Evolutionary conservation across 2,797 vertebrate species (phyloP).

Genomic region (Gallinago stenura): DNA sequence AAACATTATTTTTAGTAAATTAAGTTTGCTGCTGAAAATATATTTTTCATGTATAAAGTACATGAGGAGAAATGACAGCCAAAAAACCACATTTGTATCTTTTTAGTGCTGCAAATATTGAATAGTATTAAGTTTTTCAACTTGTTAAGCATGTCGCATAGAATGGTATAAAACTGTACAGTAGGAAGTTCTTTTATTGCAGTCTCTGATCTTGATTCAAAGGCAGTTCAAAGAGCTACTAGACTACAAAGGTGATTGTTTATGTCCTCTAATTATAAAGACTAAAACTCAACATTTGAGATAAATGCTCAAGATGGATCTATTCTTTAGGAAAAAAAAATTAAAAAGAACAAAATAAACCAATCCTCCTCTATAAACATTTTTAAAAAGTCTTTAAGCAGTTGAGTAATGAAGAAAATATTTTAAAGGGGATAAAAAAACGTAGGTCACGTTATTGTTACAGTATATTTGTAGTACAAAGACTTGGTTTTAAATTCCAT

Average conservation of each 20-base stretch:
- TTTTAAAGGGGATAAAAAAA: neutral
- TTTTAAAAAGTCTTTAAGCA: neutral
- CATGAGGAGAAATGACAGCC: neutral
- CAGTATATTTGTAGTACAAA: neutral
- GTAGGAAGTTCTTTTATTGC: neutral
- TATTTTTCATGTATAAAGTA: neutral
- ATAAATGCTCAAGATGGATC: neutral
- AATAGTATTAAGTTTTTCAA: conserved; percentile 5
- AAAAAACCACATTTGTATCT: neutral
- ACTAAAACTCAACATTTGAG: neutral
- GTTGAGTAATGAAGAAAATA: neutral
- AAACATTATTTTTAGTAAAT: neutral
- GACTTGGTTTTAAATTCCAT: neutral
- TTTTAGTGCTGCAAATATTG: neutral
- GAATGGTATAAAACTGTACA: neutral
- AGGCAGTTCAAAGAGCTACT: conserved; percentile 39
- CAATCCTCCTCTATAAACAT: neutral
- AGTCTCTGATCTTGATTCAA: conserved; percentile 53
- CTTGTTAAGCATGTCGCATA: neutral
- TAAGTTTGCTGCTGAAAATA: neutral
- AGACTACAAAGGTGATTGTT: conserved; percentile 4
- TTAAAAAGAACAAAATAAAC: neutral
- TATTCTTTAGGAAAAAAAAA: neutral
- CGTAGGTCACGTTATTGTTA: neutral
- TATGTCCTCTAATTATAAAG: conserved; percentile 26